Base-by-base conservation (phyloP, 2,113 vertebrate genomes). In the Sprattus sprattus region DNA sequence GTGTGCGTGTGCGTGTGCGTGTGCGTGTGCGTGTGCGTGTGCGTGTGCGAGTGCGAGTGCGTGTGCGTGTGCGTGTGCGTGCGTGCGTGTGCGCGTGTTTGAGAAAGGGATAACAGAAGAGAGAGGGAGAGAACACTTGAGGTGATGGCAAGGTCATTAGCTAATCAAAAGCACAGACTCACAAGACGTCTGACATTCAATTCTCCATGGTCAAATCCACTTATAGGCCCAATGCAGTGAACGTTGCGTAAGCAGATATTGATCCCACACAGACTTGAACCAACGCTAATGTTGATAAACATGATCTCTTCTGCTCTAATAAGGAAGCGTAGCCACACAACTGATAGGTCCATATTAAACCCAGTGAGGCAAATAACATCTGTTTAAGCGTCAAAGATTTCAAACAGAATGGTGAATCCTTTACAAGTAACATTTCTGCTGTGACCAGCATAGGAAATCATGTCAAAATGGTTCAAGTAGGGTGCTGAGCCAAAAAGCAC, bases 91-190 rank as follows among this genome's bases (percentile, higher is more conserved):
- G 50, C 20, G 47, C 0, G 47, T 11, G 47, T 11, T 8, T 11
- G 47, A 49, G 47, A 49, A 11, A 49, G 52, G 15, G 54, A 20
- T 60, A 22, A 22, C 54, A 22, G 22, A 60, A 60, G 54, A 54
- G 52, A 54, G 15, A 16, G 52, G 52, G 52, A 18, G 15, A 54
- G 52, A 32, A 39, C 71, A 39, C 71, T 39, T 39, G 71, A 78
- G 71, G 71, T 78, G 71, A 78, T 44, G 2, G 28, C 28, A 78
- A 78, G 71, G 71, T 78, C 71, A 78, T 39, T 78, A 78, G 25
- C 28, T 78, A 78, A 78, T 78, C 10, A 78, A 71, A 71, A 71
- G 64, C 64, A 71, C 64, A 71, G 64, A 71, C 64, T 28, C 22
- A 13, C 8, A 8, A 71, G 28, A 71, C 64, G 10, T 71, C 25